Percentiles rank a stretch among this genome's conserved stretches.
phyloP scores from a whole-genome alignment of 2,797 vertebrate species.

The Potorous gilbertii region DNA sequence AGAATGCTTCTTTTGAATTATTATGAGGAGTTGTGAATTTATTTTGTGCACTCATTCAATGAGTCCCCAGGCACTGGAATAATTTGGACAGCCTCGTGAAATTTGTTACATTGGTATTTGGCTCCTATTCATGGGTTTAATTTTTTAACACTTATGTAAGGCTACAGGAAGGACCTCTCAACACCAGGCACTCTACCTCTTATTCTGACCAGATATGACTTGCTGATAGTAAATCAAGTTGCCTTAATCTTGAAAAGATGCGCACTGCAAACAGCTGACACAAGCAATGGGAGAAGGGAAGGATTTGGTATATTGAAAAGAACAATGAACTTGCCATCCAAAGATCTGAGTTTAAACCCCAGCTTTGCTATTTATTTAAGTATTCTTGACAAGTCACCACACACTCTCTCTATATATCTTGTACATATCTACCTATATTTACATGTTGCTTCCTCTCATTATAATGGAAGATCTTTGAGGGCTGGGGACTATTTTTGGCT shows the following conservation, averaged over 20 bases:
- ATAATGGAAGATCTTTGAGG: not conserved
- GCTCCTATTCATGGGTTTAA: not conserved
- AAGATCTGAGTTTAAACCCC: not conserved
- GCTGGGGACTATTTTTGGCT: not conserved
- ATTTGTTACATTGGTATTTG: not conserved
- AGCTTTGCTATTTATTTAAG: not conserved
- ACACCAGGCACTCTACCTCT: not conserved
- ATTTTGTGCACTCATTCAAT: not conserved
- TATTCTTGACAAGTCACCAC: not conserved
- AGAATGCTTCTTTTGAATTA: slow-evolving; percentile 5
- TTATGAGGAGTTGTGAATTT: not conserved
- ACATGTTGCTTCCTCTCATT: not conserved
- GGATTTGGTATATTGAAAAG: not conserved
- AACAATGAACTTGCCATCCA: not conserved
- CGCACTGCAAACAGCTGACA: not conserved
- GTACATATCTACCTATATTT: not conserved
- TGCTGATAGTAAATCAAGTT: not conserved
- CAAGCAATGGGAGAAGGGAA: not conserved
- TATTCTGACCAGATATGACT: not conserved
- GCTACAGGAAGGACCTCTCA: not conserved
- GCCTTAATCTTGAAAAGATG: not conserved
- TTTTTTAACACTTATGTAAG: not conserved
- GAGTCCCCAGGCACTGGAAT: not conserved
- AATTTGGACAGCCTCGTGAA: not conserved
- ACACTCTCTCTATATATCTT: not conserved